Base-by-base conservation (phyloP, 2,797 vertebrate species). In the Hydrophis major region DNA sequence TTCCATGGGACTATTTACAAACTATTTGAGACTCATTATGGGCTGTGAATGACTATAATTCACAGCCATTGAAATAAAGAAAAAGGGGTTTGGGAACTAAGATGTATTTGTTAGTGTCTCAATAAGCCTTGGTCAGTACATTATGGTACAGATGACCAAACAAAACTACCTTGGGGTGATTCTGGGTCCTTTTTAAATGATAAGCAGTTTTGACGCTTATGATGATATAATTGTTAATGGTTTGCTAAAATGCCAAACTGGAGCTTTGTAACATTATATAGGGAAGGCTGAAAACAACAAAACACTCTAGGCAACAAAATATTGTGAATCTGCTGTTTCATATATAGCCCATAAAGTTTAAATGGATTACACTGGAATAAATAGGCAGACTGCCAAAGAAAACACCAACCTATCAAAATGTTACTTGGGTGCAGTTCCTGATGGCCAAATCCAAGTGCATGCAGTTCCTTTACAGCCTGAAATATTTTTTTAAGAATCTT, bases 361-460 rank as follows among this genome's bases (percentile, higher is more conserved):
- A 50, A 5, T 74, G 8, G 55, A 60, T 25, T 53, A 61, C 22
- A 56, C 47, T 56, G 10, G 47, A 37, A 27, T 61, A 42, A 47
- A 59, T 69, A 0, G 13, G 89, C 69, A 63, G 18, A n/a, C 11
- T 37, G 57, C 4, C 86, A 95, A 95, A 94, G 87, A 57, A 93
- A 92, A 69, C 1, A 92, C 94, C 92, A 83, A 98, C 98, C 97
- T 95, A 97, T 95, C 78, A 98, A 89, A 3, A 98, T 95, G 91
- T 97, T 97, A 5, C 42, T 6, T 1, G 97, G 97, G 8, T 94
- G 94, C 28, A 98, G 95, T 90, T 98, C 96, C 94, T 94, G 96
- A 90, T 97, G 97, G 28, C 94, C 78, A 89, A 96, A 98, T 28
- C 95, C 92, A 0, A 92, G 93, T 20, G 6, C 56, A 60, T 97